Evolutionary conservation across 2,888 invertebrate species (phyloP).

Genomic region (Cheilosia impressa): DNA sequence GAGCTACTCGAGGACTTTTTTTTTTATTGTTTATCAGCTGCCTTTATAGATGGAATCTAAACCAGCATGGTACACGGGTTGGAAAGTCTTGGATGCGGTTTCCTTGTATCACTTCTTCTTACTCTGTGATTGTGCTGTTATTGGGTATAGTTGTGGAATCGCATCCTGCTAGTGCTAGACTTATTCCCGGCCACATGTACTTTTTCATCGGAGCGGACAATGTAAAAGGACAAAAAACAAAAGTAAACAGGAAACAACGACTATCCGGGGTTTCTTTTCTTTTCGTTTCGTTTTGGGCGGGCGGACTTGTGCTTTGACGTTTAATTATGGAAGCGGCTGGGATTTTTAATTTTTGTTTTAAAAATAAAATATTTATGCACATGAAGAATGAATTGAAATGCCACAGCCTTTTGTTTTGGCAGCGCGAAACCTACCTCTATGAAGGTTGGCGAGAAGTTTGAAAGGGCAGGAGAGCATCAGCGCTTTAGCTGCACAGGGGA

Average conservation of each 20-base stretch:
- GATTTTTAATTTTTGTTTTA: constrained; percentile 23
- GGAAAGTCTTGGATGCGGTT: constrained; percentile 61
- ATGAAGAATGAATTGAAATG: too few species aligned
- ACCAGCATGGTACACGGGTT: constrained; percentile 44
- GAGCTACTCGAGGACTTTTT: constrained; percentile 18
- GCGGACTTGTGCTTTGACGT: constrained; percentile 27
- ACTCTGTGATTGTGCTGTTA: constrained; percentile 24
- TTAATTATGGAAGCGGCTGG: constrained; percentile 46
- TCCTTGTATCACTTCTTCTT: constrained; percentile 53
- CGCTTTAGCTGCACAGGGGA: too few species aligned
- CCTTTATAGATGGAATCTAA: constrained; percentile 37
- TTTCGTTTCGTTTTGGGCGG: background rate
- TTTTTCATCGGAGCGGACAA: constrained; percentile 21
- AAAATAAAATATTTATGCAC: too few species aligned
- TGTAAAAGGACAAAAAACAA: constrained; percentile 9
- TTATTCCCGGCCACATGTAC: constrained; percentile 23
- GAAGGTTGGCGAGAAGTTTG: too few species aligned
- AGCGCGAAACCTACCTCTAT: too few species aligned
- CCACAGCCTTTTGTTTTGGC: too few species aligned
- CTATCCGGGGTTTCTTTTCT: constrained; percentile 1
- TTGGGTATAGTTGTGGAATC: background rate
- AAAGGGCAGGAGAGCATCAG: too few species aligned
- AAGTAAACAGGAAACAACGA: constrained; percentile 34
- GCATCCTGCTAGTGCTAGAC: constrained; percentile 15
- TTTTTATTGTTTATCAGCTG: constrained; percentile 15